phyloP scores from a whole-genome alignment of 2,113 vertebrate genomes.

The Eretmochelys imbricata region DNA sequence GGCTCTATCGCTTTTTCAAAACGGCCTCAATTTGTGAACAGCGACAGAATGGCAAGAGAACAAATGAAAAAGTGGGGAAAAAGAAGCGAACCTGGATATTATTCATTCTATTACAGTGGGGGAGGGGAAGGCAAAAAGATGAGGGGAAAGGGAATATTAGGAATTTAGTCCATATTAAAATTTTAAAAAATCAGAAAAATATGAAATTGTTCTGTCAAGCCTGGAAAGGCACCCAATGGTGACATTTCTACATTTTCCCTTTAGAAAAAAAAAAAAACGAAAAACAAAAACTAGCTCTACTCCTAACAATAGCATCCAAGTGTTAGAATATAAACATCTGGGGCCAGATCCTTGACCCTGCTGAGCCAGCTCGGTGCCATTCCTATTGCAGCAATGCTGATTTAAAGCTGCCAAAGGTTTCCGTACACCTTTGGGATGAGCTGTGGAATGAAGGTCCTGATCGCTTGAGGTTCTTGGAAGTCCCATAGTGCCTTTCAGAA shows the following conservation, averaged over 20 bases:
- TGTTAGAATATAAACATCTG: neutral
- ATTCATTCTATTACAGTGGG: neutral
- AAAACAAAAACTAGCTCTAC: neutral
- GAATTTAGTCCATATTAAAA: neutral
- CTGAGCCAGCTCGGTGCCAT: neutral
- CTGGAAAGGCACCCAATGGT: too few species aligned
- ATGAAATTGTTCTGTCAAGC: too few species aligned
- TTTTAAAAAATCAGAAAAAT: too few species aligned
- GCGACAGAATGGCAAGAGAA: neutral
- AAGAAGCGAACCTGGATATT: neutral
- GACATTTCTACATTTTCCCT: too few species aligned
- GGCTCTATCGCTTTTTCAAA: neutral
- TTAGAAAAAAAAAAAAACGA: too few species aligned
- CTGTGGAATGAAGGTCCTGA: neutral
- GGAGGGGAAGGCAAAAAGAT: neutral
- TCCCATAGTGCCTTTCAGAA: neutral
- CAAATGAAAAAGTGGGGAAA: neutral
- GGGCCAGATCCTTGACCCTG: neutral
- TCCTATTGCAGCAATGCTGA: too few species aligned
- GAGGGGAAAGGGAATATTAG: neutral
- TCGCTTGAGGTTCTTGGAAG: neutral
- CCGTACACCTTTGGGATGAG: neutral
- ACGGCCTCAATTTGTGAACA: neutral
- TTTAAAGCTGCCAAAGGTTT: neutral
- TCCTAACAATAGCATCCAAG: neutral